phyloP scores from a whole-genome alignment of 2,113 vertebrate genomes.

The Arvicanthis niloticus region DNA sequence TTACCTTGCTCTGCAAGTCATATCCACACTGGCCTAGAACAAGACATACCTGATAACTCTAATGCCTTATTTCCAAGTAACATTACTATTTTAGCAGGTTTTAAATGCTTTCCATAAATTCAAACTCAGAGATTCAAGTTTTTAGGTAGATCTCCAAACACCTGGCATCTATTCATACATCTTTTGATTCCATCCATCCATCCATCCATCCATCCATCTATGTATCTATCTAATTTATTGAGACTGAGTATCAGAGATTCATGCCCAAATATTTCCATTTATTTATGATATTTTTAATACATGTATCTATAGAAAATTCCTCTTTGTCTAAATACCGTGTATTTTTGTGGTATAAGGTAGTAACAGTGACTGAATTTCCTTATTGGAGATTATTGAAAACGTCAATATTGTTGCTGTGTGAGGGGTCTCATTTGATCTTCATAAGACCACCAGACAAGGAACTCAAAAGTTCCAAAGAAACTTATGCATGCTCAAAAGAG shows the following conservation, averaged over 20 bases:
- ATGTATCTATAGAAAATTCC: background rate
- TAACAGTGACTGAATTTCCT: constrained; percentile 29
- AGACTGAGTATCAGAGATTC: too few relatives aligned
- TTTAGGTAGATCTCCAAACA: background rate
- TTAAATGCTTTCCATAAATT: background rate
- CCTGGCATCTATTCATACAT: background rate
- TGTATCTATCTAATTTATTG: background rate
- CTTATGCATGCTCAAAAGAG: background rate
- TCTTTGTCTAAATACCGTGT: background rate
- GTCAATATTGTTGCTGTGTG: background rate
- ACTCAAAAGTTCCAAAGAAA: constrained; percentile 4
- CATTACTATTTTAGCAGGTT: constrained; percentile 7
- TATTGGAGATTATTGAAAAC: background rate
- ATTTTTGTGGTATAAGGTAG: background rate
- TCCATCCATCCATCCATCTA: background rate
- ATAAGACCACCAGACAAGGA: background rate
- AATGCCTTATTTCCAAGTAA: constrained; percentile 12
- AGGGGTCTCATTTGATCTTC: constrained; percentile 12
- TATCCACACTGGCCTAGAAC: background rate
- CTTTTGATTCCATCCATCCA: background rate
- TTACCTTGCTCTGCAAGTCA: background rate
- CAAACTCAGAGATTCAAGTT: constrained; percentile 6
- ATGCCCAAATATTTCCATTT: background rate
- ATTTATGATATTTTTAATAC: background rate
- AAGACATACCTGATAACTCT: background rate